These are phyloP conservation scores for Pipistrellus pygmaeus DNA, from an alignment of 2,797 vertebrate genomes.

Conservation along the genomic window DNA sequence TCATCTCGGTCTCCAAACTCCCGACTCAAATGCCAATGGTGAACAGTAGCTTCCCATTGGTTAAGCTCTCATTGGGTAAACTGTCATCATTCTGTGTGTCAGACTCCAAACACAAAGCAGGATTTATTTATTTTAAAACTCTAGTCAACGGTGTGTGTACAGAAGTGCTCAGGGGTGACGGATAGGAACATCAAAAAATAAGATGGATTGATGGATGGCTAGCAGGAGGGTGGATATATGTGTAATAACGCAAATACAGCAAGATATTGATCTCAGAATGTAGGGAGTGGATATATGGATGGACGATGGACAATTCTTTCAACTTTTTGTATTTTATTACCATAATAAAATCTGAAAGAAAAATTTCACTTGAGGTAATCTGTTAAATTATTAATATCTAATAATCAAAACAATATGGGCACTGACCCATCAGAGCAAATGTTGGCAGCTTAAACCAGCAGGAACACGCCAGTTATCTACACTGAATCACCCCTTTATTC, in stretches of 20 bases:
- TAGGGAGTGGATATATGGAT: neutral
- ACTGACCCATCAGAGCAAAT: neutral
- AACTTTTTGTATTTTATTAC: neutral
- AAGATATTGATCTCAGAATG: neutral
- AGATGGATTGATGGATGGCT: neutral
- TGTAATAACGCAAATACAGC: neutral
- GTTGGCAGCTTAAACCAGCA: neutral
- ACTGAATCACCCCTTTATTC: neutral
- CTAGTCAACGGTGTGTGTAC: neutral
- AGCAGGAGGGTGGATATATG: neutral
- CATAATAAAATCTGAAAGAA: neutral
- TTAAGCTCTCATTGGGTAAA: neutral
- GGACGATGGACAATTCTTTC: neutral
- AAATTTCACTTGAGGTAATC: neutral
- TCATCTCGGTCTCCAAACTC: neutral
- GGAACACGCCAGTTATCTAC: neutral
- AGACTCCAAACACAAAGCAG: slow-evolving; percentile 18
- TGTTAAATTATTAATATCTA: slow-evolving; percentile 1
- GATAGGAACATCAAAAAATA: slow-evolving; percentile 4
- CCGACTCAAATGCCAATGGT: neutral
- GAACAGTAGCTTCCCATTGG: neutral
- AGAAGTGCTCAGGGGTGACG: neutral
- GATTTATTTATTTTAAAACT: neutral
- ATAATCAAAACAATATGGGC: neutral
- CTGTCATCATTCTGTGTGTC: neutral